A percentile compares a stretch with the other conserved stretches of the same genome.
Evolutionary conservation across 1,140 invertebrate genomes (phyloP).

Genomic region (Macrostomum lignano): DNA sequence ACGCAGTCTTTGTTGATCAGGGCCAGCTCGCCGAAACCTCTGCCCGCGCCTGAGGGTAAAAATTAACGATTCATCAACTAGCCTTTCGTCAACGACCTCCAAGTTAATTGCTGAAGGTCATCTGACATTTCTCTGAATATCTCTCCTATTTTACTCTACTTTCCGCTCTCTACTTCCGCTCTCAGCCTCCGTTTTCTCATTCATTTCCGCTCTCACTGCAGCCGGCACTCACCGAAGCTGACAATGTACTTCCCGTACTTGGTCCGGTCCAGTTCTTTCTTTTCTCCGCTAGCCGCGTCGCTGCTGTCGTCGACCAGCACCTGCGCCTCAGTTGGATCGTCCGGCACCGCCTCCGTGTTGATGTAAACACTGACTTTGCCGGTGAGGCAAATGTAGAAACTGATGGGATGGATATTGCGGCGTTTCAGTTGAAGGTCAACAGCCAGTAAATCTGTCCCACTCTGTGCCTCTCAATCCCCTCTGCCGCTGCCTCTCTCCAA

Average conservation of each 20-base stretch:
- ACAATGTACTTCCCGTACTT: slow-evolving; percentile 9
- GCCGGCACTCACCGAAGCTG: slow-evolving; percentile 8
- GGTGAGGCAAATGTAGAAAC: slow-evolving; percentile 11
- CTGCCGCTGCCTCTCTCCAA: neutral
- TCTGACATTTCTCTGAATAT: no score
- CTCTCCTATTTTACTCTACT: no score
- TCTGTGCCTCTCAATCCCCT: neutral
- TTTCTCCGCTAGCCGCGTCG: slow-evolving; percentile 3
- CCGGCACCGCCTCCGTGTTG: slow-evolving; percentile 9
- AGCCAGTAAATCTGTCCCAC: neutral
- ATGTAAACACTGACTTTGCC: slow-evolving; percentile 11
- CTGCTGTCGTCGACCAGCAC: slow-evolving; percentile 7
- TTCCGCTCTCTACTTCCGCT: no score
- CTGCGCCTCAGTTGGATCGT: slow-evolving; percentile 7
- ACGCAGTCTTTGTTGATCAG: slow-evolving; percentile 17
- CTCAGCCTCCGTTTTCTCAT: no score
- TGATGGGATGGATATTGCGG: slow-evolving; percentile 6
- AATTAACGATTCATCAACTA: no score
- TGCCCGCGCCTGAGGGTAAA: slow-evolving; percentile 17
- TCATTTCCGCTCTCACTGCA: no score
- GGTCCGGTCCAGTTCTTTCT: slow-evolving; percentile 7
- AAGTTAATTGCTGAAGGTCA: no score
- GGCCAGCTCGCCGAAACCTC: slow-evolving; percentile 19
- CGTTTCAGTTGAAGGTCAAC: neutral
- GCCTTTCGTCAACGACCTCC: no score